phyloP scores from a whole-genome alignment of 2,797 vertebrate species.

The Vespertilio murinus region DNA sequence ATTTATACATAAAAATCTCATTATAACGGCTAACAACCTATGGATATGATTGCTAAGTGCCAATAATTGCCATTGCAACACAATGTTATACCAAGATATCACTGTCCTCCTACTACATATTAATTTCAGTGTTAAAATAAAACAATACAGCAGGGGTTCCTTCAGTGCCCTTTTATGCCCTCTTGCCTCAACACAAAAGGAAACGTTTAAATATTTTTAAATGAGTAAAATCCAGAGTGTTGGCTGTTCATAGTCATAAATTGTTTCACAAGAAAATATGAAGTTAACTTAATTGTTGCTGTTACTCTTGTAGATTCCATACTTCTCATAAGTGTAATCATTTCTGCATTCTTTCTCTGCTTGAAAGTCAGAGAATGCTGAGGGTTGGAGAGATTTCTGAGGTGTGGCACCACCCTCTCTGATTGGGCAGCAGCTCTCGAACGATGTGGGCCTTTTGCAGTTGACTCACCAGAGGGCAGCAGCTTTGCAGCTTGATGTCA shows the following conservation, averaged over 20 bases:
- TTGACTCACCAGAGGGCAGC: constrained; percentile 84
- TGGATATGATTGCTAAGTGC: not conserved
- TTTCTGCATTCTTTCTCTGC: constrained; percentile 61
- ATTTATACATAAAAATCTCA: not conserved
- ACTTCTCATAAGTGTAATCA: constrained; percentile 49
- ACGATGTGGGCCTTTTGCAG: constrained; percentile 74
- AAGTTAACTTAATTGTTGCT: constrained; percentile 19
- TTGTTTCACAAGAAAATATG: constrained; percentile 47
- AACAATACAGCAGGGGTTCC: not conserved
- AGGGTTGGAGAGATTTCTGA: constrained; percentile 68
- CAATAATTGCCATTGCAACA: not conserved
- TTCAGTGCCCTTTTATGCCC: not conserved
- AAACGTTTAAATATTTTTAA: constrained; percentile 45
- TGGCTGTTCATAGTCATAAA: not conserved
- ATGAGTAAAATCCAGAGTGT: constrained; percentile 30
- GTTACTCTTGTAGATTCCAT: constrained; percentile 39
- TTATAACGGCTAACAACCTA: not conserved
- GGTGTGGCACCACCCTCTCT: constrained; percentile 52
- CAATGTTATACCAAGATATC: not conserved
- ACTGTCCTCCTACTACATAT: not conserved
- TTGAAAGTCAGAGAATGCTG: constrained; percentile 49
- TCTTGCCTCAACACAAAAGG: not conserved
- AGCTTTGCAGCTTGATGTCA: constrained; percentile 82
- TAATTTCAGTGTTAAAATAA: not conserved
- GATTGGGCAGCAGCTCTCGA: constrained; percentile 79